These are phyloP conservation scores for Heliconius eleuchia DNA, from an alignment of 1,140 invertebrate genomes.

Conservation along the genomic window DNA sequence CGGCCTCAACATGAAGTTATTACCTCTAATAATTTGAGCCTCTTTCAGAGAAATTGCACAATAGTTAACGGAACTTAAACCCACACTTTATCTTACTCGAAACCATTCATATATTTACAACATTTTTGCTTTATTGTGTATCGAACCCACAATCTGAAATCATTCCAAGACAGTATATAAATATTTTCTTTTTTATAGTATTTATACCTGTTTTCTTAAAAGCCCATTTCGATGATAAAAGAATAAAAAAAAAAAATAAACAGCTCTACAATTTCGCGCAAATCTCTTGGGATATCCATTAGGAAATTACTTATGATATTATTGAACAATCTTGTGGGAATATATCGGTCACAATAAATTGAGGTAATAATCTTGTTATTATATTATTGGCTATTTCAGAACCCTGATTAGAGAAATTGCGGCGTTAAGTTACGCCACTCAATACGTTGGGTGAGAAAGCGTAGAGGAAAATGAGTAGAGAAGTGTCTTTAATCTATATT, in stretches of 20 bases:
- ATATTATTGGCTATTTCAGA: conserved; percentile 2
- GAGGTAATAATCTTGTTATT: background rate
- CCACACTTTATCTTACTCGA: too few species aligned
- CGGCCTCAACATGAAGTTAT: too few species aligned
- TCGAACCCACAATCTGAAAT: too few species aligned
- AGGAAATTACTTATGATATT: conserved; percentile 49
- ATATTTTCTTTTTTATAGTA: background rate
- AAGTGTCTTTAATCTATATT: background rate
- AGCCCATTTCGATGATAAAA: conserved; percentile 2
- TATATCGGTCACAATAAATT: conserved; percentile 36
- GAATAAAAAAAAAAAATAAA: conserved; percentile 29
- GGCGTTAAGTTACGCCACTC: background rate
- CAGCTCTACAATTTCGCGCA: conserved; percentile 26
- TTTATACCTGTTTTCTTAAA: background rate
- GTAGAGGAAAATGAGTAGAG: background rate
- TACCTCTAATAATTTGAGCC: too few species aligned
- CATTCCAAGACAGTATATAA: too few species aligned
- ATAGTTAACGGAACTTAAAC: too few species aligned
- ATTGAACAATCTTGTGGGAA: conserved; percentile 39
- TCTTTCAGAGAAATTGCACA: too few species aligned
- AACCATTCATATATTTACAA: too few species aligned
- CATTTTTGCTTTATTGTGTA: too few species aligned
- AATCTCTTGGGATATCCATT: conserved; percentile 45
- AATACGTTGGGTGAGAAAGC: background rate
- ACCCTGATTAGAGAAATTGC: background rate